Conservation (phyloP, 1,140 invertebrate genomes). For the Doryteuthis pealeii region DNA sequence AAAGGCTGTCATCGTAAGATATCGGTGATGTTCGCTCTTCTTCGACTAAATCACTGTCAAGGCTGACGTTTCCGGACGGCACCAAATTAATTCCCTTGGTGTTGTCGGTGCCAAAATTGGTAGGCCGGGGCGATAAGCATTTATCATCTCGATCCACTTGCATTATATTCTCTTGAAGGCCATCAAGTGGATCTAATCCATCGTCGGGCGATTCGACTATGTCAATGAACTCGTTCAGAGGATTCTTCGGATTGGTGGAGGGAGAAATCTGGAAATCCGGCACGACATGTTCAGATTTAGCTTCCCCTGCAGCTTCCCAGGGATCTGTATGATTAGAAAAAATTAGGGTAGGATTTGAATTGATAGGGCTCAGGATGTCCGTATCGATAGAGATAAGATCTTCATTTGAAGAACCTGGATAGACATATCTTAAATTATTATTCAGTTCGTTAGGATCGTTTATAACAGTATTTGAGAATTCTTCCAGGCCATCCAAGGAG, state of each 20-base stretch:
- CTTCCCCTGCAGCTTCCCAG: neutral
- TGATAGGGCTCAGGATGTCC: neutral
- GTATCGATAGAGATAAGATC: neutral
- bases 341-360: too few relatives aligned
- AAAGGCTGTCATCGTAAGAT: neutral
- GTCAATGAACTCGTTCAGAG: neutral
- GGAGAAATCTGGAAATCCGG: neutral
- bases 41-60: neutral
- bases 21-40: neutral
- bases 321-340: neutral
- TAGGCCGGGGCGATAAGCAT: neutral
- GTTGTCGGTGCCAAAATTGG: neutral
- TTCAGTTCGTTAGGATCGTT: neutral
- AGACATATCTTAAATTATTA: neutral
- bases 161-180: neutral
- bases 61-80: neutral
- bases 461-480: too few relatives aligned
- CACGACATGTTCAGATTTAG: neutral
- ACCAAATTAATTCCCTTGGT: neutral
- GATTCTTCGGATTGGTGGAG: neutral
- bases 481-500: too few relatives aligned
- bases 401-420: neutral
- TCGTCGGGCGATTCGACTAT: neutral
- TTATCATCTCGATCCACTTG: neutral
- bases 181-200: neutral